phyloP scores from a whole-genome alignment of 2,888 invertebrate species.

The Rhimphoctona megacephalus region DNA sequence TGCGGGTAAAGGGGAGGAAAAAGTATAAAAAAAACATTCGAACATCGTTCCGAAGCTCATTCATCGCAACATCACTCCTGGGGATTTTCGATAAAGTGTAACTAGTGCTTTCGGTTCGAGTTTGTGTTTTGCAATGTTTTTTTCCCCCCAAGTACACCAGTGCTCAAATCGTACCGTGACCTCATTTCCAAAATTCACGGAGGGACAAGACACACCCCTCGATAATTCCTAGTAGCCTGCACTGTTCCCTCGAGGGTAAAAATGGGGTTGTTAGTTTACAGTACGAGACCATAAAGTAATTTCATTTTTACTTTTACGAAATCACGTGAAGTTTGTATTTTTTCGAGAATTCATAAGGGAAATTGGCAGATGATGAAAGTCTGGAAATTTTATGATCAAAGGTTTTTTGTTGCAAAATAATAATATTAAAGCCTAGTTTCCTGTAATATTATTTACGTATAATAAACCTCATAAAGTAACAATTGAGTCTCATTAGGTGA shows the following conservation, averaged over 20 bases:
- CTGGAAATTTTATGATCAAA: neutral
- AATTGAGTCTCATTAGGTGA: neutral
- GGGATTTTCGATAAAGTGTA: slow-evolving; percentile 51
- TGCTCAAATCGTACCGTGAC: slow-evolving; percentile 43
- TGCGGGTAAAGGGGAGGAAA: neutral
- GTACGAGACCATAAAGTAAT: neutral
- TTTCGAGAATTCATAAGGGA: neutral
- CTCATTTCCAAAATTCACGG: slow-evolving; percentile 35
- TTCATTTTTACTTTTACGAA: neutral
- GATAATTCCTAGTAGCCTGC: slow-evolving; percentile 8
- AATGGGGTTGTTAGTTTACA: slow-evolving; percentile 11
- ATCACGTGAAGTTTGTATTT: neutral
- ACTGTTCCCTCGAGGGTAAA: neutral
- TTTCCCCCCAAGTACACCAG: slow-evolving; percentile 13
- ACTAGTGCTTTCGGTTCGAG: slow-evolving; percentile 17
- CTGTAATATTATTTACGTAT: neutral
- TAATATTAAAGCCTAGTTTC: neutral
- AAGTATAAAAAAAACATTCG: slow-evolving; percentile 15
- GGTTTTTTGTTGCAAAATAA: neutral
- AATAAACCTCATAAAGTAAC: neutral
- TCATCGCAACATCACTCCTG: slow-evolving; percentile 48
- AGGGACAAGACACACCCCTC: slow-evolving; percentile 27
- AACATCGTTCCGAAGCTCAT: slow-evolving; percentile 36
- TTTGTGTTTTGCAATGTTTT: neutral
- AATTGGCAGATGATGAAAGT: no score